A percentile compares a stretch with the other conserved stretches of the same genome.
These are phyloP conservation scores for Nephrotoma guestfalica DNA, from an alignment of 2,888 invertebrate genomes.

Conservation along the genomic window DNA sequence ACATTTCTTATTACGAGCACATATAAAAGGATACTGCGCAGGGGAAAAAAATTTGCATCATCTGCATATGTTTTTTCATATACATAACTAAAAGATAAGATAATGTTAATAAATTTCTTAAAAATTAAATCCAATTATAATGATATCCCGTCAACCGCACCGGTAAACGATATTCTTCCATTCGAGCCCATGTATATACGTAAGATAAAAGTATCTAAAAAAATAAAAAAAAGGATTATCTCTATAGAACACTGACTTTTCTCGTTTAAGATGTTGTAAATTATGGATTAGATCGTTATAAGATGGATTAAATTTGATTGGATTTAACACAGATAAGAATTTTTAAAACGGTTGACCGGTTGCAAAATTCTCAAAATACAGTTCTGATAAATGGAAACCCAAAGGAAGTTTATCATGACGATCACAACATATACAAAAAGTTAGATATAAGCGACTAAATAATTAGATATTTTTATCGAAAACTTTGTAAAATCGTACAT, in stretches of 20 bases:
- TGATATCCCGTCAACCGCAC: background rate
- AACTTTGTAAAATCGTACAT: too few species aligned
- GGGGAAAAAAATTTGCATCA: background rate
- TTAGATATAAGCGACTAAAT: too few species aligned
- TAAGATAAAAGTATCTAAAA: background rate
- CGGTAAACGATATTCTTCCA: background rate
- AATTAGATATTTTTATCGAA: too few species aligned
- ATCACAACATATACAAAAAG: too few species aligned
- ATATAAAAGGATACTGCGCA: background rate
- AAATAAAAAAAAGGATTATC: background rate
- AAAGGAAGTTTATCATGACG: too few species aligned
- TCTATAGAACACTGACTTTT: background rate
- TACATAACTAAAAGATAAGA: background rate
- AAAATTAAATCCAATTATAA: background rate
- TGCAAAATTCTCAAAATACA: background rate
- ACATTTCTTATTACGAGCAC: background rate
- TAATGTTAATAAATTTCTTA: background rate
- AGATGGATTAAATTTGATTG: slow-evolving; percentile 1
- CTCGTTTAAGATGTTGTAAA: background rate
- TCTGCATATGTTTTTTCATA: background rate
- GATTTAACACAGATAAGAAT: background rate
- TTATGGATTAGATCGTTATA: slow-evolving; percentile 1
- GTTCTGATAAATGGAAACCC: too few species aligned
- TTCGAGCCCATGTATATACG: background rate
- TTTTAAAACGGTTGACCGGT: background rate